Evolutionary conservation across 2,888 invertebrate genomes (phyloP).

Genomic region (Amphipyra tragopoginis): DNA sequence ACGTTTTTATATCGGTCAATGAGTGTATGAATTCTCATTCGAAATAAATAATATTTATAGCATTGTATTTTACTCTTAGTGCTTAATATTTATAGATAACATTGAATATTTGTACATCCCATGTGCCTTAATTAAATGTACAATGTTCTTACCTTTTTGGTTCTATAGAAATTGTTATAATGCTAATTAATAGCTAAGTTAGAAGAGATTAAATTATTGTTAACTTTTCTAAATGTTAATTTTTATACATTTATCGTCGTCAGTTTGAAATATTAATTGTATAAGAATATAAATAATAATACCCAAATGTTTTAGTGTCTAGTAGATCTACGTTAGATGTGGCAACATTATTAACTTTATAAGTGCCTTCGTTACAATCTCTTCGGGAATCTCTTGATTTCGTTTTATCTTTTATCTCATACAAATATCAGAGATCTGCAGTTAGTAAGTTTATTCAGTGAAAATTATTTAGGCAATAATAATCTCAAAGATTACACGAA

Average conservation of each 20-base stretch:
- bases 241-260: slow-evolving; percentile 74
- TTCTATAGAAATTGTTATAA: slow-evolving; percentile 84
- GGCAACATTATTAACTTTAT: slow-evolving; percentile 67
- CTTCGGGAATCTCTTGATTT: slow-evolving; percentile 80
- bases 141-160: slow-evolving; percentile 84
- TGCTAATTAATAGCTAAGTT: slow-evolving; percentile 83
- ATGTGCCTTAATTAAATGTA: slow-evolving; percentile 88
- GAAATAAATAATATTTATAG: slow-evolving; percentile 74
- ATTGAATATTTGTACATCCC: slow-evolving; percentile 78
- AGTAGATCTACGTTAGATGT: slow-evolving; percentile 69
- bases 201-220: slow-evolving; percentile 90
- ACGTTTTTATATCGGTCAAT: slow-evolving; percentile 70
- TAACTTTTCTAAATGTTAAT: slow-evolving; percentile 88
- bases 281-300: slow-evolving; percentile 62
- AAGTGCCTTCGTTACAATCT: slow-evolving; percentile 82
- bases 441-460: slow-evolving; percentile 38
- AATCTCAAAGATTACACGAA: slow-evolving; percentile 60
- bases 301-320: slow-evolving; percentile 69
- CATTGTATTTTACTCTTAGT: slow-evolving; percentile 82
- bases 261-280: slow-evolving; percentile 63
- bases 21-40: slow-evolving; percentile 75
- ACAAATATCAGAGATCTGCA: slow-evolving; percentile 64
- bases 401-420: slow-evolving; percentile 51
- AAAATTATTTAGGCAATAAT: slow-evolving; percentile 54
- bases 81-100: slow-evolving; percentile 86